Evolutionary conservation across 2,888 invertebrate species (phyloP).

Genomic region (Brachypalpus laphriformis): DNA sequence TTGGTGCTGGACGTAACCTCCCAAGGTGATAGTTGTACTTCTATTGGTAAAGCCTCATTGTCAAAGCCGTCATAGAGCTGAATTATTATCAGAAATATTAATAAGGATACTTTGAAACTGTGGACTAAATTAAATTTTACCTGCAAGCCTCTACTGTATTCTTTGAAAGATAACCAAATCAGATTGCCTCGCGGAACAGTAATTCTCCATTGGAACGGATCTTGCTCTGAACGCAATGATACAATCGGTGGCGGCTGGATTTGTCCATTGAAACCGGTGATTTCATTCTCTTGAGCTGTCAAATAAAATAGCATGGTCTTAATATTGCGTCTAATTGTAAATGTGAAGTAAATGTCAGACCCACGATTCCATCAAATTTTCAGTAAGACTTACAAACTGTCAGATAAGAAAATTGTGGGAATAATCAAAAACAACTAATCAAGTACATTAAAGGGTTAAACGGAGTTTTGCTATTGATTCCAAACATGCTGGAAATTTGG

Average conservation of each 20-base stretch:
- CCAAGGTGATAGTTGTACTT: constrained; percentile 76
- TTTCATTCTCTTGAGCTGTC: constrained; percentile 78
- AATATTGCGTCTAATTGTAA: too few species aligned
- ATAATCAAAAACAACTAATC: too few species aligned
- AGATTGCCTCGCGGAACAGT: constrained; percentile 73
- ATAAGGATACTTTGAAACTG: too few species aligned
- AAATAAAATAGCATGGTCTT: neutral
- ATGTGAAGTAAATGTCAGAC: neutral
- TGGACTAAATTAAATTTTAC: constrained; percentile 72
- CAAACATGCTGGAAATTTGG: too few species aligned
- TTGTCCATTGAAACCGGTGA: constrained; percentile 77
- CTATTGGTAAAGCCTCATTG: constrained; percentile 84
- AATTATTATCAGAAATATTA: neutral
- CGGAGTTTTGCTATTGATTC: too few species aligned
- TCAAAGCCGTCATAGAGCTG: constrained; percentile 91
- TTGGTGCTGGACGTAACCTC: constrained; percentile 86
- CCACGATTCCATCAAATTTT: too few species aligned
- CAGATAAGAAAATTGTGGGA: too few species aligned
- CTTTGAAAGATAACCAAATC: constrained; percentile 76
- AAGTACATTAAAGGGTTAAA: too few species aligned
- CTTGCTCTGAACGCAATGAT: constrained; percentile 75
- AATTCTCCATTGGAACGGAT: constrained; percentile 80
- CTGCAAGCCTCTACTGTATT: constrained; percentile 78
- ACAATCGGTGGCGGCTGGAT: constrained; percentile 77
- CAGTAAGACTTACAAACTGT: too few species aligned